These are phyloP conservation scores for Ophonus ardosiacus DNA, from an alignment of 2,888 invertebrate species.

Conservation along the genomic window DNA sequence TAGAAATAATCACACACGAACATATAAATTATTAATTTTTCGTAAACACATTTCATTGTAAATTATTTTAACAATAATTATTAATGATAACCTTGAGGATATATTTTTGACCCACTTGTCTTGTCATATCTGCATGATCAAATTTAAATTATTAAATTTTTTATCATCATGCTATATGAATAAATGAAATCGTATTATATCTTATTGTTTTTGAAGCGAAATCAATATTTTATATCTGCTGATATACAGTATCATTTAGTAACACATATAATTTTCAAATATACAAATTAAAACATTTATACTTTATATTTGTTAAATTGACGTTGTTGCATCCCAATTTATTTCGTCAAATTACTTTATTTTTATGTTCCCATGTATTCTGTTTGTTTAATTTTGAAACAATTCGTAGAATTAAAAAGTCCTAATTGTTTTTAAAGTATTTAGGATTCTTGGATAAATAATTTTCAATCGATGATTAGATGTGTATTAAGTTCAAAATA, in stretches of 20 bases:
- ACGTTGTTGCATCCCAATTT: no score
- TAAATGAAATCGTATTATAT: background rate
- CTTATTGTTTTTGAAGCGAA: background rate
- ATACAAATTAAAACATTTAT: no score
- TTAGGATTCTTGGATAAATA: no score
- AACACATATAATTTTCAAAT: no score
- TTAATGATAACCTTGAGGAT: constrained; percentile 2
- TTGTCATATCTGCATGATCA: background rate
- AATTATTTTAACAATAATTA: constrained; percentile 14
- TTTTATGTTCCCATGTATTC: no score
- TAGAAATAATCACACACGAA: constrained; percentile 19
- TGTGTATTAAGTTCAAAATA: no score
- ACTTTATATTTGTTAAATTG: no score
- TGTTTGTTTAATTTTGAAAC: no score
- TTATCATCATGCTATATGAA: constrained; percentile 1
- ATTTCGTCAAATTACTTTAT: no score
- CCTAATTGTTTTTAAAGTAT: no score
- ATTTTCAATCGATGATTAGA: no score
- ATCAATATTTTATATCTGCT: background rate
- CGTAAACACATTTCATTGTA: background rate
- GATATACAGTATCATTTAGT: background rate
- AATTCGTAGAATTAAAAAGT: no score
- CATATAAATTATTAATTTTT: constrained; percentile 18
- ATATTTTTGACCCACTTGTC: background rate
- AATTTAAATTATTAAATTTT: constrained; percentile 2